phyloP scores from a whole-genome alignment of 2,797 vertebrate genomes.

The Crenuchus spilurus region DNA sequence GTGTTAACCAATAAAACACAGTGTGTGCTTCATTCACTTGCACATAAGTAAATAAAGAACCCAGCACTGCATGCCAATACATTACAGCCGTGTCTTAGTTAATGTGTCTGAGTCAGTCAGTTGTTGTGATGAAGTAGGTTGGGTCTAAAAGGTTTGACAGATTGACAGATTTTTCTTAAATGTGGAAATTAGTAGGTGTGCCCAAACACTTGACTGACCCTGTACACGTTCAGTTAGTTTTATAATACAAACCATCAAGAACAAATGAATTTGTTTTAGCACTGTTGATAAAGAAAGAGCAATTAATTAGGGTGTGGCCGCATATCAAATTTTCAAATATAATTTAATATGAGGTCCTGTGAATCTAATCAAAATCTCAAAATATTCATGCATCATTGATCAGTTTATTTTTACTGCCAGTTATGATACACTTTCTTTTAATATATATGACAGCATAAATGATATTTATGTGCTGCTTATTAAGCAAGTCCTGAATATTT shows the following conservation, averaged over 20 bases:
- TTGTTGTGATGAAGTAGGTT: not conserved
- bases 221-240: no score
- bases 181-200: no score
- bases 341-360: constrained; percentile 42
- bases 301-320: not conserved
- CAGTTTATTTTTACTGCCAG: constrained; percentile 62
- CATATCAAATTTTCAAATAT: constrained; percentile 26
- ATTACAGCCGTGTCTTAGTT: no score
- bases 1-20: no score
- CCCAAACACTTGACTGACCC: no score
- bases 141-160: not conserved
- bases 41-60: no score
- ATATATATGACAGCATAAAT: constrained; percentile 58
- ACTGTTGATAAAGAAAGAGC: not conserved
- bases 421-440: constrained; percentile 62
- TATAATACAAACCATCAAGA: no score
- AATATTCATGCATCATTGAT: constrained; percentile 67
- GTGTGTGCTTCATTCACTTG: not conserved
- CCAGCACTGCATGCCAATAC: no score
- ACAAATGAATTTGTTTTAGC: not conserved
- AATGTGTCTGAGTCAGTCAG: not conserved
- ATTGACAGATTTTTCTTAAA: no score
- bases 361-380: constrained; percentile 38
- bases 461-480: constrained; percentile 62
- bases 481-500: constrained; percentile 64